These are phyloP conservation scores for Pelecanoides urinatrix DNA, from an alignment of 2,113 vertebrate genomes.

Conservation along the genomic window DNA sequence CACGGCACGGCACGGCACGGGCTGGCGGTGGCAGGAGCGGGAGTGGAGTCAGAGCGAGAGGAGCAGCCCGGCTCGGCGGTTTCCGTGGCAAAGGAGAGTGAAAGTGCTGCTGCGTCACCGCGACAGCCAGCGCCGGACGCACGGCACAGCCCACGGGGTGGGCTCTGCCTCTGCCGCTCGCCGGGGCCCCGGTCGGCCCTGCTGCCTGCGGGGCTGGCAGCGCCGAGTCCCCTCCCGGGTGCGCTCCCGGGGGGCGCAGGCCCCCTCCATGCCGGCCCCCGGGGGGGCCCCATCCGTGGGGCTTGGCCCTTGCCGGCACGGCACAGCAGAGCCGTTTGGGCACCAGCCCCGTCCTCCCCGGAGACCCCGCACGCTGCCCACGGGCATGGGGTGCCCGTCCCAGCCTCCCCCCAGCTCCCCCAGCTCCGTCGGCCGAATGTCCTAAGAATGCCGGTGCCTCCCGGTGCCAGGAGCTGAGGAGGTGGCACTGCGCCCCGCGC, in stretches of 20 bases:
- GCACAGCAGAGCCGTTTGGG: fast-evolving
- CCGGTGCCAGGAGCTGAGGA: background rate
- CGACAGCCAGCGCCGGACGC: background rate
- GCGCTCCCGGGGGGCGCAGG: background rate
- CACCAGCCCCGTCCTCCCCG: fast-evolving
- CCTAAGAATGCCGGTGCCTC: background rate
- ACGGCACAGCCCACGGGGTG: background rate
- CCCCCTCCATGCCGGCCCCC: background rate
- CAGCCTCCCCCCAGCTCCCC: no score
- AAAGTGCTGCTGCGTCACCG: background rate
- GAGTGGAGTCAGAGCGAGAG: background rate
- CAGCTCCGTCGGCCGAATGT: no score
- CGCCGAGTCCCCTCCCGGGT: fast-evolving
- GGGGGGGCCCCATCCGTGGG: background rate
- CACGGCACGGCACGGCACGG: background rate
- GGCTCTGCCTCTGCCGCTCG: background rate
- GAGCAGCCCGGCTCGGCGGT: background rate
- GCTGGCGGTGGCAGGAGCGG: fast-evolving
- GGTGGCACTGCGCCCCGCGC: background rate
- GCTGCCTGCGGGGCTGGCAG: no score
- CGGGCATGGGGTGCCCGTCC: fast-evolving
- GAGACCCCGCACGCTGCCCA: fast-evolving
- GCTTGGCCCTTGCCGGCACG: fast-evolving
- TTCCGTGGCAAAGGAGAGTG: slow-evolving; percentile 27
- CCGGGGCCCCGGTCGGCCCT: background rate